Evolutionary conservation across 2,888 invertebrate genomes (phyloP).

Genomic region (Fragum sueziense): DNA sequence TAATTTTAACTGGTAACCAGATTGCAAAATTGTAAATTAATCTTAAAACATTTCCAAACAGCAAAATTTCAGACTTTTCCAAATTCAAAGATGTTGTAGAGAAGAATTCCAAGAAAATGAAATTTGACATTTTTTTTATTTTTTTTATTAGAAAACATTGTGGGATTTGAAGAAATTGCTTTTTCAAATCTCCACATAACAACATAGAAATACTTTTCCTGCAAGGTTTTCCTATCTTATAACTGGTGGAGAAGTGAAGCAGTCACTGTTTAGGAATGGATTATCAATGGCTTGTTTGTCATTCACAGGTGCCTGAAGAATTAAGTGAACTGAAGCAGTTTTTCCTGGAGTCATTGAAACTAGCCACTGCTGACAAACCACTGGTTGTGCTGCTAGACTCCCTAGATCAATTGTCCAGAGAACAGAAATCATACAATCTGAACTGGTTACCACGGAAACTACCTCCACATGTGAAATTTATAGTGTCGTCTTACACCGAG

Average conservation of each 20-base stretch:
- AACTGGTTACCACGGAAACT: conserved; percentile 75
- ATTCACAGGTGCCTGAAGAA: conserved; percentile 62
- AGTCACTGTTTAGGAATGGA: no score
- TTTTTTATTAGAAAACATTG: neutral
- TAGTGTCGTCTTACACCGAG: conserved; percentile 74
- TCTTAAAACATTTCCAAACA: neutral
- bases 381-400: conserved; percentile 75
- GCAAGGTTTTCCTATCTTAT: no score
- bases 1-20: neutral
- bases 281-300: no score
- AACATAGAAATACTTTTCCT: no score
- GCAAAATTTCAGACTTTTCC: neutral
- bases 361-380: conserved; percentile 62
- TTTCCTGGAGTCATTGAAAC: conserved; percentile 66
- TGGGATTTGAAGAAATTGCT: neutral
- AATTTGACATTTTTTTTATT: no score
- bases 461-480: conserved; percentile 69
- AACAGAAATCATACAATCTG: conserved; percentile 71
- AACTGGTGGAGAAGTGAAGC: no score
- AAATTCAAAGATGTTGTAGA: neutral
- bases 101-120: neutral
- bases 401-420: conserved; percentile 73
- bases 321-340: conserved; percentile 66
- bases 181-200: no score
- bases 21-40: neutral